A percentile compares a stretch with the other conserved stretches of the same genome.
These are phyloP conservation scores for Capitulum mitella DNA, from an alignment of 2,888 invertebrate genomes.

Conservation along the genomic window DNA sequence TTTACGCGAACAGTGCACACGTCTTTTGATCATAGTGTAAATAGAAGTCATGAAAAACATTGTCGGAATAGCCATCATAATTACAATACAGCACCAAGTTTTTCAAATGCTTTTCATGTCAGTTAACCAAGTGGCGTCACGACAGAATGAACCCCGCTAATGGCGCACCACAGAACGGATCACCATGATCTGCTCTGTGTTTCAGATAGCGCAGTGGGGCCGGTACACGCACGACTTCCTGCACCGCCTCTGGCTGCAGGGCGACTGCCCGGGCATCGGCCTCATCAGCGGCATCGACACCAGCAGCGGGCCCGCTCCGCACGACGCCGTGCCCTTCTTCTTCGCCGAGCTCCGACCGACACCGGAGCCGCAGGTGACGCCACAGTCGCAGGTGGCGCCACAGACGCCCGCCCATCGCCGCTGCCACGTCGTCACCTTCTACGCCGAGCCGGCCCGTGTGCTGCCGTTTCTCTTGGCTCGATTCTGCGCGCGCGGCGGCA, in stretches of 20 bases:
- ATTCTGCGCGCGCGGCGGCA: slow-evolving; percentile 56
- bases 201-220: slow-evolving; percentile 28
- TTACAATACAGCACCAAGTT: too few relatives aligned
- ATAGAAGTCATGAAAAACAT: too few relatives aligned
- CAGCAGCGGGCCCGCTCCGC: background rate
- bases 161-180: too few relatives aligned
- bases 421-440: slow-evolving; percentile 58
- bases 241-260: slow-evolving; percentile 2
- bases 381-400: background rate
- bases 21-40: too few relatives aligned
- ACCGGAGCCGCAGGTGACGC: background rate
- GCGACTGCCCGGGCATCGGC: background rate
- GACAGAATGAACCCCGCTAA: too few relatives aligned
- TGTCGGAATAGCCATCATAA: too few relatives aligned
- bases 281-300: background rate
- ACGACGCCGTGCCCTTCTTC: background rate
- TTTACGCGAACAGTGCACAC: too few relatives aligned
- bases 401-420: slow-evolving; percentile 44
- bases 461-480: slow-evolving; percentile 58
- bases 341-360: background rate
- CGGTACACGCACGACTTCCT: slow-evolving; percentile 26
- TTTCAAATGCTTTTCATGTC: too few relatives aligned
- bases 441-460: slow-evolving; percentile 57
- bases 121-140: too few relatives aligned
- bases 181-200: too few relatives aligned